Base-by-base conservation (phyloP, 1,140 invertebrate genomes). In the Laodelphax striatellus region DNA sequence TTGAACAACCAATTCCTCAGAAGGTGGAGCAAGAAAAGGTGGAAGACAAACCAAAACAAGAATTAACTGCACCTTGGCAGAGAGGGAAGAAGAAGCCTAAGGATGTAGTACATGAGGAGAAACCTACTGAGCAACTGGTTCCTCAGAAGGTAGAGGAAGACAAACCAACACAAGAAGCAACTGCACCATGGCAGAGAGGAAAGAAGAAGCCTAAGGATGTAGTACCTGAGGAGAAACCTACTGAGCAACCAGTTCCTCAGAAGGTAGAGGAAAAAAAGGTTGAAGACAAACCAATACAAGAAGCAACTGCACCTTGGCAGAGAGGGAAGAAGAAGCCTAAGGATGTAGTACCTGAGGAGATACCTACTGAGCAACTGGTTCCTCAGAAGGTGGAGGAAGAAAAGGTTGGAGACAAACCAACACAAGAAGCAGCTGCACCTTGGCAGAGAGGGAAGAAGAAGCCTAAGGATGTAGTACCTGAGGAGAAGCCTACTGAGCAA, bases 241-340 rank as follows among this genome's bases (percentile, higher is more conserved):
- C 50, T 24, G 52, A 64, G 54, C 19, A 50, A 57, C 16, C 44
- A 13, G 16, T 14, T 11, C 42, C 64, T 65, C 61, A 53, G 65
- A 34, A 67, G 66, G 46, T 64, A 62, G 44, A 52, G 14, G 24
- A 58, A 13, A 0, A 31, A 0, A 65, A 68, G 16, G 4, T 31
- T 31, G 65, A 74, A 67, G 63, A 71, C 60, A 69, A 64, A 66
- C 66, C 70, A 50, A 69, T 72, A 67, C 65, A 71, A 60, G 56
- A n/a, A 6, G 11, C n/a, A 16, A 5, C 43, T 16, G 68, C 46
- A 46, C 52, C 3, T 22, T 50, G 53, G 62, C 22, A 52, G 38
- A 57, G 44, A 38, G 46, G 43, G 14, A 58, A 58, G 14, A 21
- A 24, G n/a, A 44, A n/a, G 31, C 14, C 24, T 5, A 31, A 31